Percentiles rank a stretch among this genome's conserved stretches.
These are phyloP conservation scores for Nyctibius grandis DNA, from an alignment of 2,797 vertebrate genomes.

Conservation along the genomic window DNA sequence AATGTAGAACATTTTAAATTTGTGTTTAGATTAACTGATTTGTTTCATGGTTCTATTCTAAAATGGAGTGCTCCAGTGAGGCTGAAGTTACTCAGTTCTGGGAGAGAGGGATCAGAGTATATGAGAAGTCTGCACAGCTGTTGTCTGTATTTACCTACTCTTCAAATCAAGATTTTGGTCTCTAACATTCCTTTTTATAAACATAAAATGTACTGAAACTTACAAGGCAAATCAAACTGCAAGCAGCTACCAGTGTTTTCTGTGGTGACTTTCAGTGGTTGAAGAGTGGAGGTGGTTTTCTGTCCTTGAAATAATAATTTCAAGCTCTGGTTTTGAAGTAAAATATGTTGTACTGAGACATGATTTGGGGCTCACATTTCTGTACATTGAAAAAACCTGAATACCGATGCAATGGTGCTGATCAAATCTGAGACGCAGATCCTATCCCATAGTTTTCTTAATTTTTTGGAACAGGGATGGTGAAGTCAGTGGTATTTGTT, in stretches of 20 bases:
- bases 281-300: not conserved
- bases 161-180: not conserved
- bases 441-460: constrained; percentile 39
- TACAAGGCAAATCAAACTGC: not conserved
- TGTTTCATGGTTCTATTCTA: not conserved
- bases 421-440: constrained; percentile 46
- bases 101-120: not conserved
- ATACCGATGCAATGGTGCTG: constrained; percentile 64
- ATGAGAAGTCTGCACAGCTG: not conserved
- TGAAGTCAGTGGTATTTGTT: not conserved
- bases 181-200: not conserved
- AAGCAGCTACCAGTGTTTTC: not conserved
- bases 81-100: not conserved
- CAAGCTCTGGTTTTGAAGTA: constrained; percentile 51
- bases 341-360: not conserved
- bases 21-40: not conserved
- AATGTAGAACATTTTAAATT: not conserved
- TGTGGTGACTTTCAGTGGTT: not conserved
- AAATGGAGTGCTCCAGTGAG: not conserved
- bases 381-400: constrained; percentile 43
- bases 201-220: not conserved
- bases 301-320: constrained; percentile 7
- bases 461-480: constrained; percentile 3
- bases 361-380: constrained; percentile 41
- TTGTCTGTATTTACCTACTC: not conserved